Conservation (phyloP, 2,888 invertebrate species). For the Yponomeuta sedellus region DNA sequence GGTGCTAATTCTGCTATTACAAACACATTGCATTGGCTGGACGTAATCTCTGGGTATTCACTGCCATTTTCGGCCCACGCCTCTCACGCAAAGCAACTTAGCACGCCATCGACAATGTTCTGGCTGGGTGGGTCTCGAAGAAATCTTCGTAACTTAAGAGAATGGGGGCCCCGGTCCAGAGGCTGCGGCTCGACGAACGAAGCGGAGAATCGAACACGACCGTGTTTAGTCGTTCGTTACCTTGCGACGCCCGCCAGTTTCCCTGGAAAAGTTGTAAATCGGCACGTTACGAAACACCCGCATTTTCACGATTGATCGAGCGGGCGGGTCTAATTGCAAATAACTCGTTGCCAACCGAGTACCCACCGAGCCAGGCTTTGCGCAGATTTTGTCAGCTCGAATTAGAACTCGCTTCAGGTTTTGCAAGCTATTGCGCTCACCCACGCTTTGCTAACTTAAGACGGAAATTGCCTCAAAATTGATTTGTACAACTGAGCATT, state of each 20-base stretch:
- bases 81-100: not conserved
- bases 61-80: not conserved
- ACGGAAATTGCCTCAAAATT: not conserved
- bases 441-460: not conserved
- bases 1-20: slow-evolving; percentile 16
- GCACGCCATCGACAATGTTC: not conserved
- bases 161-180: not conserved
- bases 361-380: not conserved
- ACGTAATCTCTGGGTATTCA: not conserved
- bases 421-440: not conserved
- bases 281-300: not conserved
- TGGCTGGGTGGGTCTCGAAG: slow-evolving; percentile 21
- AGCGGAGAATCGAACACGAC: slow-evolving; percentile 24
- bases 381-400: not conserved
- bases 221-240: slow-evolving; percentile 2
- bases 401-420: not conserved
- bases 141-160: slow-evolving; percentile 1
- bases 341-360: slow-evolving; percentile 1
- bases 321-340: slow-evolving; percentile 6
- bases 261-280: slow-evolving; percentile 39
- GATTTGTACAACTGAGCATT: not conserved
- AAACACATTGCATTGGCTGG: not conserved
- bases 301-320: slow-evolving; percentile 10
- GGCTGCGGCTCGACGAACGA: not conserved
- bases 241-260: slow-evolving; percentile 13